These are phyloP conservation scores for Ladona fulva DNA, from an alignment of 1,140 invertebrate genomes.

Conservation along the genomic window DNA sequence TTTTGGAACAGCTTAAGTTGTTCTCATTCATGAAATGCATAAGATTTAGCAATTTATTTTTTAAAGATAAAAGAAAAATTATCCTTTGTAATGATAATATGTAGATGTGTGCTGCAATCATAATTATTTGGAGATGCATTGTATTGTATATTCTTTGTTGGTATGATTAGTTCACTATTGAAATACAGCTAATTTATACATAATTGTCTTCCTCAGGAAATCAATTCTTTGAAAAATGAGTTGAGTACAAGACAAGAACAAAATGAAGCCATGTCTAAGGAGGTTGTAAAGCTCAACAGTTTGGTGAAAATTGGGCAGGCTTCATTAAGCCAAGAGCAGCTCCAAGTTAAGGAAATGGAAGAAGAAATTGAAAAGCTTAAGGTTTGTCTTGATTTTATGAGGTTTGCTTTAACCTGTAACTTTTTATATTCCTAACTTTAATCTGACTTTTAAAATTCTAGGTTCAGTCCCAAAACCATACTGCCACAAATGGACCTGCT, in stretches of 20 bases:
- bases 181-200: too few species aligned
- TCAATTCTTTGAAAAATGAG: constrained; percentile 27
- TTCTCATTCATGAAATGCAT: too few species aligned
- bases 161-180: too few species aligned
- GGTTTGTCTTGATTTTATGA: constrained; percentile 26
- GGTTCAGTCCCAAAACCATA: constrained; percentile 19
- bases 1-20: too few species aligned
- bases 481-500: constrained; percentile 18
- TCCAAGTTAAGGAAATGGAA: constrained; percentile 29
- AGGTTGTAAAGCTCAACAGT: constrained; percentile 25
- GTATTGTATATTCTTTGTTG: too few species aligned
- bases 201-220: constrained; percentile 28
- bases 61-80: too few species aligned
- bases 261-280: constrained; percentile 16
- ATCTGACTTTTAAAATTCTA: neutral
- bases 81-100: too few species aligned
- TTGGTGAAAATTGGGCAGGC: constrained; percentile 29
- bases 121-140: too few species aligned
- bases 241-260: constrained; percentile 26
- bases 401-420: neutral
- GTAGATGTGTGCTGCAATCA: too few species aligned
- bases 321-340: constrained; percentile 29
- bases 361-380: constrained; percentile 32
- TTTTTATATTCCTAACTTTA: neutral
- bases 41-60: too few species aligned